Percentiles rank a stretch among this genome's conserved stretches.
Conservation (phyloP, 2,113 vertebrate species). For the Pseudolaguvia tuberculata region DNA sequence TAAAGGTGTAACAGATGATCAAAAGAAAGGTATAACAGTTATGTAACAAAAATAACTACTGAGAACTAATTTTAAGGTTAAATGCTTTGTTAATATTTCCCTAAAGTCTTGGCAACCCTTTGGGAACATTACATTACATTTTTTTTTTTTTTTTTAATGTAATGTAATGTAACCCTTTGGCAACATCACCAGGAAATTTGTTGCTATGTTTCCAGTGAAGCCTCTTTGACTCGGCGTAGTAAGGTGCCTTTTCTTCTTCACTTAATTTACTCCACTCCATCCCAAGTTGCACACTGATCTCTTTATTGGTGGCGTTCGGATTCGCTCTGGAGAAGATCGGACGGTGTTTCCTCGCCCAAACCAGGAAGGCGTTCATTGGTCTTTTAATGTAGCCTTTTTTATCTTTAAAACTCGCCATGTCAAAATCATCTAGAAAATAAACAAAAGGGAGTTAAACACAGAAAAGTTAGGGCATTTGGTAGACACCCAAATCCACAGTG, state of each 20-base stretch:
- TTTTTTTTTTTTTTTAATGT: no score
- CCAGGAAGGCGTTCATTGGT: conserved; percentile 83
- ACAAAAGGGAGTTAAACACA: conserved; percentile 26
- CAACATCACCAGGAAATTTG: conserved; percentile 76
- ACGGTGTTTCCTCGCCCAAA: conserved; percentile 78
- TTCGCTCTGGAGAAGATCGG: conserved; percentile 67
- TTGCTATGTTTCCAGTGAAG: conserved; percentile 74
- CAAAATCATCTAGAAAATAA: conserved; percentile 64
- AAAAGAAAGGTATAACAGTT: no score
- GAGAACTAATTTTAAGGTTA: neutral
- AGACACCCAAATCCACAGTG: no score
- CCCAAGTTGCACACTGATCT: conserved; percentile 75
- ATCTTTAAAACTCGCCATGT: conserved; percentile 65
- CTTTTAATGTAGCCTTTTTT: conserved; percentile 74
- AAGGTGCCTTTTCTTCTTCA: conserved; percentile 79
- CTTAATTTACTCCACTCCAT: conserved; percentile 79
- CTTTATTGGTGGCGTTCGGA: conserved; percentile 62
- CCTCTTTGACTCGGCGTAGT: conserved; percentile 75
- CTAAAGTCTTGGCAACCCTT: neutral
- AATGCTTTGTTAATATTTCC: neutral
- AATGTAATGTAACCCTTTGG: no score
- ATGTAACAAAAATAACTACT: no score
- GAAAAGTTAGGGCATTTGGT: no score
- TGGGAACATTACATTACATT: no score
- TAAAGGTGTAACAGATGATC: neutral